Percentiles rank a stretch among this genome's conserved stretches.
Evolutionary conservation across 2,797 vertebrate genomes (phyloP).

Genomic region (Lepidocolaptes lacrymiger): DNA sequence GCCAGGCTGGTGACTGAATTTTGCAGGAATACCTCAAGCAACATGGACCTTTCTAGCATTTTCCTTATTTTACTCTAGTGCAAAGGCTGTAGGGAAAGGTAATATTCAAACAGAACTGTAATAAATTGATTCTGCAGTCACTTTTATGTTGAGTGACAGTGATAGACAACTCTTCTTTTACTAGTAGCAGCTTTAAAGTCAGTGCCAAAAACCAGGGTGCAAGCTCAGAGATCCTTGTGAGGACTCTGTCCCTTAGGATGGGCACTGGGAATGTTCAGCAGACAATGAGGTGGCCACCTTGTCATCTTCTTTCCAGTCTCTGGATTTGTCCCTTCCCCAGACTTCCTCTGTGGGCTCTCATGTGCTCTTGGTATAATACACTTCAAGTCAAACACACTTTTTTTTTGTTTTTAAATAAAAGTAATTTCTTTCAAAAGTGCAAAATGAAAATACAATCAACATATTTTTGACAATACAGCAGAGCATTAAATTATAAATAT

Average conservation of each 20-base stretch:
- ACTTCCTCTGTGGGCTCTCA: neutral
- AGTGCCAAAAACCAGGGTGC: neutral
- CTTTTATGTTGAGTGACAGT: neutral
- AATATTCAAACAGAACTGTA: neutral
- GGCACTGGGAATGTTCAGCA: neutral
- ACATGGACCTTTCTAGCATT: fast-evolving
- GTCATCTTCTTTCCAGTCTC: neutral
- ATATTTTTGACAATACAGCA: neutral
- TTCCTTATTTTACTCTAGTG: neutral
- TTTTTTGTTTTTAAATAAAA: neutral
- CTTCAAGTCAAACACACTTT: neutral
- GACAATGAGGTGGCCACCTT: neutral
- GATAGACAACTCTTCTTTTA: neutral
- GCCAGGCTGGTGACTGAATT: neutral
- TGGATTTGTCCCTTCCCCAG: neutral
- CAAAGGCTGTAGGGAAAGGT: neutral
- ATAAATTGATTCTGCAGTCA: neutral
- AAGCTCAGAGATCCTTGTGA: neutral
- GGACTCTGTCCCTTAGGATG: neutral
- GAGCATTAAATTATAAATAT: constrained; percentile 21
- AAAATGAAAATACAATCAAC: neutral
- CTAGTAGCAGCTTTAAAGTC: neutral
- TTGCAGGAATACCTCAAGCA: neutral
- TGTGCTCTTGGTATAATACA: fast-evolving
- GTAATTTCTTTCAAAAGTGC: neutral